Conservation (phyloP, 2,797 vertebrate genomes). For the Galaxias olidus region DNA sequence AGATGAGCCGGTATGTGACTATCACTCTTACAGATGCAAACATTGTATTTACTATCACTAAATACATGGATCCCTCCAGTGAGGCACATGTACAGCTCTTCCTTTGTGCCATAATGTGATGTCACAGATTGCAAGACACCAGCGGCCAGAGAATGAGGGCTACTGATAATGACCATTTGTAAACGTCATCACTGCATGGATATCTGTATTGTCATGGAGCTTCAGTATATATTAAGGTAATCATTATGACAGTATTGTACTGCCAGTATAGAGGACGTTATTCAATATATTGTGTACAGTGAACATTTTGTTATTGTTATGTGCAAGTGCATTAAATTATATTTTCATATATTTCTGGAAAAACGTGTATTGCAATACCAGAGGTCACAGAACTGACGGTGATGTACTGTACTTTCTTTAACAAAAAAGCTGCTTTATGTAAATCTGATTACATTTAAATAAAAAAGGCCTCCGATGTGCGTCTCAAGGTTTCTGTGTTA, state of each 20-base stretch:
- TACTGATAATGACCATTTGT: constrained; percentile 80
- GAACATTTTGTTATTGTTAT: constrained; percentile 94
- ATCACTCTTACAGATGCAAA: background rate
- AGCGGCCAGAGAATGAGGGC: constrained; percentile 53
- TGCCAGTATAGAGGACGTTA: constrained; percentile 87
- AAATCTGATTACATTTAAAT: constrained; percentile 88
- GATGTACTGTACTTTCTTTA: constrained; percentile 85
- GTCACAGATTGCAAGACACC: constrained; percentile 48
- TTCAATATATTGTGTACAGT: constrained; percentile 95
- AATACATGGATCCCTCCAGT: constrained; percentile 13
- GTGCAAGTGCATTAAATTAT: constrained; percentile 99
- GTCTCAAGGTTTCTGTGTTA: constrained; percentile 31
- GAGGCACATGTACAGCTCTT: constrained; percentile 12
- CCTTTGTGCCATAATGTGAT: constrained; percentile 51
- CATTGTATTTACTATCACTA: constrained; percentile 16
- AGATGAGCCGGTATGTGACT: background rate
- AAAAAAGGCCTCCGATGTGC: constrained; percentile 77
- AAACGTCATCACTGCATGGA: constrained; percentile 84
- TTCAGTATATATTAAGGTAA: constrained; percentile 79
- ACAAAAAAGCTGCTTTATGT: constrained; percentile 90
- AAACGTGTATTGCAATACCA: constrained; percentile 78
- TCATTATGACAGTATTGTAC: constrained; percentile 91
- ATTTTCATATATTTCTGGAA: constrained; percentile 96
- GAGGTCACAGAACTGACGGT: constrained; percentile 81
- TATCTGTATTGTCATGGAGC: constrained; percentile 75